Evolutionary conservation across 2,797 vertebrate species (phyloP), one percentile per base, ranked within the genome.

Genomic region (Cheirogaleus major): DNA sequence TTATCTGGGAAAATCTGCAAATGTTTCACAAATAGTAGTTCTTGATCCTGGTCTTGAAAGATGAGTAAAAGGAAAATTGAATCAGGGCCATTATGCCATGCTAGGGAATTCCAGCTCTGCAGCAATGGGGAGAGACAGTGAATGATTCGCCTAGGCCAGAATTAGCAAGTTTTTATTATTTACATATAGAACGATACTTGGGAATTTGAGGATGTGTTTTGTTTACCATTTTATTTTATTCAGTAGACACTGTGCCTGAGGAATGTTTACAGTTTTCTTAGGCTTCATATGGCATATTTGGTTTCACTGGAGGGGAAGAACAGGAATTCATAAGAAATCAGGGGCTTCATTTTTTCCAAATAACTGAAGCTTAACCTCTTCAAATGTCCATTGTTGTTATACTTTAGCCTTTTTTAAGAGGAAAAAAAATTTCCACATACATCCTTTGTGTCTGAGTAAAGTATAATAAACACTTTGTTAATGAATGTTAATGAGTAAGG

Each of bases 401-500:
- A 76, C 65, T 82, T 94, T n/a, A 70, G 50, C 32, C 50, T 48
- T 91, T 86, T 87, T 75, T 83, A 82, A 95, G 30, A 89, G 45
- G 20, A 67, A 93, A 93, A 76, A 65, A 75, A 57, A 59, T 59
- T 69, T 89, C 43, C 38, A 6, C 5, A 23, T 79, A 3, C 22
- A 35, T 82, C 30, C 52, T 87, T 84, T 61, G 78, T 75, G 9
- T 95, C 90, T 78, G 73, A 93, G 13, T 48, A 63, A 96, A 89
- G 80, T 82, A 14, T 89, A 50, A 45, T 57, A 70, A 89, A 41
- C 35, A 63, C 75, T 83, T 20, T 17, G 1, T 81, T 95, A 41
- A 52, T 94, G 25, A 81, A 20, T 57, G 15, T 81, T 93, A 57
- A 41, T 84, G 38, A 85, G 30, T 80, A 57, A 69, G 65, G 61